Conservation (phyloP, 2,888 invertebrate species). For the Priapulus caudatus region DNA sequence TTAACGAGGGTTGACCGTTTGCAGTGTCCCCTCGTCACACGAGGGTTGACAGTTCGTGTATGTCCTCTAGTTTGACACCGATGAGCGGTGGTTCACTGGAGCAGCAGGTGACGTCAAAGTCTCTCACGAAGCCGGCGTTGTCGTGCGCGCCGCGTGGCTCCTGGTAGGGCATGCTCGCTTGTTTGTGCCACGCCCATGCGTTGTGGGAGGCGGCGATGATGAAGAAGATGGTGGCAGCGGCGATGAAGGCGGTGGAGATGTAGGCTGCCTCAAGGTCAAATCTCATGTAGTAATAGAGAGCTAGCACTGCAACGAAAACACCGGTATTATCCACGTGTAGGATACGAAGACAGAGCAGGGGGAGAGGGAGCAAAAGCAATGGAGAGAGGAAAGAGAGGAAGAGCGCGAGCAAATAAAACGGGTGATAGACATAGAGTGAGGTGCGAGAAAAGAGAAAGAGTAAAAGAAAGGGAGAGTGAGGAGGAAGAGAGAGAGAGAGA, state of each 20-base stretch:
- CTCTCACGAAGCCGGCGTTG: not conserved
- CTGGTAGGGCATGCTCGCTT: not conserved
- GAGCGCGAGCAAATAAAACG: no score
- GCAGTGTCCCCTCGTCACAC: not conserved
- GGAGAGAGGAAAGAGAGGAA: no score
- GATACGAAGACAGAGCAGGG: no score
- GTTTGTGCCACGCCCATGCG: not conserved
- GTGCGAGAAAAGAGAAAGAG: no score
- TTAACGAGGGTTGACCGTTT: no score
- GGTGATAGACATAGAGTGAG: no score
- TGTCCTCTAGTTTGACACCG: slow-evolving; percentile 3
- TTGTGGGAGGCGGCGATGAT: not conserved
- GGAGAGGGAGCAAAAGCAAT: no score
- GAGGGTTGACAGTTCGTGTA: not conserved
- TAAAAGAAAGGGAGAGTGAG: no score
- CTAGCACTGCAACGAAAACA: not conserved
- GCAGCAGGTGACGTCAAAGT: not conserved
- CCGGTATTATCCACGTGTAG: no score
- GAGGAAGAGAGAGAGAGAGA: no score
- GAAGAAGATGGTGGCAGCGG: not conserved
- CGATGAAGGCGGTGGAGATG: not conserved
- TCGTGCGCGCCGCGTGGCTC: not conserved
- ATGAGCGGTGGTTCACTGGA: not conserved
- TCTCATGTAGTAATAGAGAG: not conserved
- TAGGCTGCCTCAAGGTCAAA: not conserved